A percentile compares a stretch with the other conserved stretches of the same genome.
Evolutionary conservation across 2,888 invertebrate species (phyloP).

Genomic region (Helicoverpa assulta): DNA sequence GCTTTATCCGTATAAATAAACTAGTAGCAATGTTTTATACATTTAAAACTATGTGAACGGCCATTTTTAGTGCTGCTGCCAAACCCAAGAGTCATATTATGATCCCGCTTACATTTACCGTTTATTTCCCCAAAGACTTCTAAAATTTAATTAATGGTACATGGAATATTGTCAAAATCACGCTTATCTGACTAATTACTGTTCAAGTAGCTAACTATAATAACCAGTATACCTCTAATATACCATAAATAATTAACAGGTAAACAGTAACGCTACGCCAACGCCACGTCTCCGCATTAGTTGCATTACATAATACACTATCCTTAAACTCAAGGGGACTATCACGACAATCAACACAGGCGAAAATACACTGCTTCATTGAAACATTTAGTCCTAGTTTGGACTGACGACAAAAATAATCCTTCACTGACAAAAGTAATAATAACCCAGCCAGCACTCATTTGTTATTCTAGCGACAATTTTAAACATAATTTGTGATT

Average conservation of each 20-base stretch:
- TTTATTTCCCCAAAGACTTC: constrained; percentile 19
- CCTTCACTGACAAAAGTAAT: constrained; percentile 1
- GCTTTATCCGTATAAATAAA: too few species aligned
- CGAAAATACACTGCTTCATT: background rate
- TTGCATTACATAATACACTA: background rate
- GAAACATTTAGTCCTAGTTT: background rate
- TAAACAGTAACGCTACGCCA: background rate
- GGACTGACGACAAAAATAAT: background rate
- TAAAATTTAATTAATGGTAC: constrained; percentile 22
- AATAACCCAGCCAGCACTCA: background rate
- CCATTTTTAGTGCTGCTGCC: background rate
- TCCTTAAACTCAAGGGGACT: background rate
- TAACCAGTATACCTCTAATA: too few species aligned
- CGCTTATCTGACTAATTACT: constrained; percentile 28
- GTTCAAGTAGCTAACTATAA: background rate
- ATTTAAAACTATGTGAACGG: too few species aligned
- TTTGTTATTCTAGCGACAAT: constrained; percentile 1
- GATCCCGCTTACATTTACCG: constrained; percentile 3
- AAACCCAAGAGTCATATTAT: constrained; percentile 11
- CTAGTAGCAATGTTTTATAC: too few species aligned
- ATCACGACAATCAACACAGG: background rate
- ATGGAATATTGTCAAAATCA: constrained; percentile 30
- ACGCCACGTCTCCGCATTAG: background rate
- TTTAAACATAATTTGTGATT: constrained; percentile 1
- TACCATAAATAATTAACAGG: constrained; percentile 21